Evolutionary conservation across 2,888 invertebrate genomes (phyloP), one percentile per base, ranked within the genome.

Genomic region (Orthosia cruda): DNA sequence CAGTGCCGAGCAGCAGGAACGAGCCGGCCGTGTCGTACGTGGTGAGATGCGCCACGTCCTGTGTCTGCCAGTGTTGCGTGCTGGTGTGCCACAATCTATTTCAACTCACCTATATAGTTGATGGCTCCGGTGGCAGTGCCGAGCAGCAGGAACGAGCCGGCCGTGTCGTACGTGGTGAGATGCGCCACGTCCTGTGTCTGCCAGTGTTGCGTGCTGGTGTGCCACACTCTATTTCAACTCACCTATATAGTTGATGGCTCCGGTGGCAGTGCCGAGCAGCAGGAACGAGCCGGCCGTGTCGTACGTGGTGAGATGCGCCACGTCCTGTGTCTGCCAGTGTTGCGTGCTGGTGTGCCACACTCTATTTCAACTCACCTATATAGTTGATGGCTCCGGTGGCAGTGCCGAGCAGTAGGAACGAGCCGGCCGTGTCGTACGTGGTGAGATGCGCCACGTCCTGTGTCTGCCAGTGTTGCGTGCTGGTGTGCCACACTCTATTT

Each of bases 31-130:
- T 99, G 94, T 99, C 99, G 92, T 99, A 99, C 0, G 99, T 99
- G 13, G 99, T 98, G 74, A 99, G 99, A 3, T 99, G 99, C 23
- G 99, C 98, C 18, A 99, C 98, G 94, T 99, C 99, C 93, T 99
- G 99, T 58, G 99, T 96, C 97, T 99, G 99, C 99, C 99, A 99
- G 94, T 99, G 99, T 90, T 99, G 99, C 0, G 99, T 99, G 98
- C 99, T 99, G 0, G 99, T 99, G 94, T 99, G 99, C 99, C 99
- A 99, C n/a, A 99, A n/a, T n/a, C n/a, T n/a, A n/a, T n/a, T n/a
- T n/a, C n/a, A n/a, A n/a, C n/a, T n/a, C n/a, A n/a, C n/a, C n/a
- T n/a, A n/a, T n/a, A n/a, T n/a, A n/a, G n/a, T n/a, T n/a, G n/a
- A 99, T 99, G 70, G 99, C 99, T 16, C 99, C 99, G 89, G 99